Percentiles rank a stretch among this genome's conserved stretches.
phyloP scores from a whole-genome alignment of 2,797 vertebrate species.

The Paramormyrops hopkinsi region DNA sequence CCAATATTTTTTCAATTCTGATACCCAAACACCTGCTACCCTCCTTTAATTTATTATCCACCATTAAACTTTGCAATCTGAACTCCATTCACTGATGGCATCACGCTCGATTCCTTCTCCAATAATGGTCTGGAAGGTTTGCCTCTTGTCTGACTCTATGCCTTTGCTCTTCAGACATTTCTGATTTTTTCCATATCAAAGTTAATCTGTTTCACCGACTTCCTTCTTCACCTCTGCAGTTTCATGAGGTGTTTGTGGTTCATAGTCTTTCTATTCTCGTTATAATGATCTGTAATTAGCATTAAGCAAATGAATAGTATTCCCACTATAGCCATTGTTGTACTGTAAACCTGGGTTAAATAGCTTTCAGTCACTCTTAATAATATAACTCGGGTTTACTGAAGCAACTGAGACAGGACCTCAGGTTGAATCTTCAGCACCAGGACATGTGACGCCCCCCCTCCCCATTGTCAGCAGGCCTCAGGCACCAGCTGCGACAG shows the following conservation, averaged over 20 bases:
- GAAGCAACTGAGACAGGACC: background rate
- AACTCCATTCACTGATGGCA: background rate
- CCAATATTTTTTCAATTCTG: background rate
- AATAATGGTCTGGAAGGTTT: background rate
- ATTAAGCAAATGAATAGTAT: background rate
- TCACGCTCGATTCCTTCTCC: background rate
- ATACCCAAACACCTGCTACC: background rate
- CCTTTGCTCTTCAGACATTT: background rate
- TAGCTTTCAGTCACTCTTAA: background rate
- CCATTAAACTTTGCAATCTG: background rate
- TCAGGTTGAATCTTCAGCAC: background rate
- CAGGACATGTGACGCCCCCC: background rate
- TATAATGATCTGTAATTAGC: background rate
- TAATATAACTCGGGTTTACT: background rate
- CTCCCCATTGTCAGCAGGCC: background rate
- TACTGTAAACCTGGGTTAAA: background rate
- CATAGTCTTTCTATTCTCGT: background rate
- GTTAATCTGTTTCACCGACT: background rate
- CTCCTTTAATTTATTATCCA: background rate
- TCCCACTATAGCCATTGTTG: background rate
- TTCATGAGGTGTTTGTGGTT: background rate
- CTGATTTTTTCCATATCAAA: background rate
- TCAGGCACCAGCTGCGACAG: background rate
- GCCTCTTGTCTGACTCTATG: background rate
- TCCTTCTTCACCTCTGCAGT: background rate